phyloP scores from a whole-genome alignment of 2,797 vertebrate genomes.

The Margarornis squamiger region DNA sequence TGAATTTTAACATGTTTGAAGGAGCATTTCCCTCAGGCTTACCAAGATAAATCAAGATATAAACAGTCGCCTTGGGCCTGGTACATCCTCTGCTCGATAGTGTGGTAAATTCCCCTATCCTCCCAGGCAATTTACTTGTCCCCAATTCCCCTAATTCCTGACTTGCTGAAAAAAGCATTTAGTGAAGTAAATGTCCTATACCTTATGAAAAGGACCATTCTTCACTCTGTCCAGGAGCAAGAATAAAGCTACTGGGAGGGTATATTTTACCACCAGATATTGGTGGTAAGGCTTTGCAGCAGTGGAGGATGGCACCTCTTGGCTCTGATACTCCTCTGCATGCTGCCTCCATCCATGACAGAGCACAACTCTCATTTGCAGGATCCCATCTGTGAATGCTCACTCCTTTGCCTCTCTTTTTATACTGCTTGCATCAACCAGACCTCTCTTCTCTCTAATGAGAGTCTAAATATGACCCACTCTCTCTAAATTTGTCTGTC shows the following conservation, averaged over 20 bases:
- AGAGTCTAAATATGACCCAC: not conserved
- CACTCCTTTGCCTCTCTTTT: not conserved
- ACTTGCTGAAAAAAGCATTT: not conserved
- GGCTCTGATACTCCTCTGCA: not conserved
- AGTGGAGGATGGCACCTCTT: not conserved
- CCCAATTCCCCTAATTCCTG: not conserved
- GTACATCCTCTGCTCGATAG: not conserved
- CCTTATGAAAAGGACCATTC: not conserved
- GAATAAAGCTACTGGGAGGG: not conserved
- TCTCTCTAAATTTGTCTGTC: not conserved
- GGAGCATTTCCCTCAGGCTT: not conserved
- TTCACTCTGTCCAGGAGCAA: not conserved
- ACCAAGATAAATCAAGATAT: conserved; percentile 11
- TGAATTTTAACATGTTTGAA: conserved; percentile 11
- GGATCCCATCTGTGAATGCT: not conserved
- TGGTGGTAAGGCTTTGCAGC: not conserved
- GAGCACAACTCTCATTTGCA: not conserved
- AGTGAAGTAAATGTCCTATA: not conserved
- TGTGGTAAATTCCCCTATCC: not conserved
- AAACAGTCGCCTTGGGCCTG: not conserved
- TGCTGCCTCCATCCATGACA: rapidly evolving
- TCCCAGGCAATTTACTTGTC: not conserved
- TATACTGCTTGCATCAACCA: not conserved
- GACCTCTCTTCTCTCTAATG: not conserved
- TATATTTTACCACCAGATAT: not conserved